Base-by-base conservation (phyloP, 2,113 vertebrate genomes). In the Callionymus lyra region DNA sequence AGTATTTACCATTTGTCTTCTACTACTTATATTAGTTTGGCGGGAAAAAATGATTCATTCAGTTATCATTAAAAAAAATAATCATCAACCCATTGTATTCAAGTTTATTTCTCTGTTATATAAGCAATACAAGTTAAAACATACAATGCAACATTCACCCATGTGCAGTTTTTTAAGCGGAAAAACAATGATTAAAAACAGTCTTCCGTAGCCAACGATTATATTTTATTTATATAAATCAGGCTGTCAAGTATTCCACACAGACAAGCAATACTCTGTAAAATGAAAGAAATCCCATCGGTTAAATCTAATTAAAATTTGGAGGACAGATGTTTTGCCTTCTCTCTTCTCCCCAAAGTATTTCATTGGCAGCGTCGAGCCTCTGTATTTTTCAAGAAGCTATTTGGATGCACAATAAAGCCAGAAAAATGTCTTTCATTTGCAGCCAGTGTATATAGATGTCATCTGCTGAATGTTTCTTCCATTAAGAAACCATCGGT, bases 331-430 rank as follows among this genome's bases (percentile, higher is more conserved):
- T 86, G 81, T 80, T 83, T 80, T 82, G 71, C 74, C 66, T 79
- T 74, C 53, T 70, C 59, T 72, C 53, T 65, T 72, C 71, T 72
- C 80, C 76, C 80, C 14, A 40, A 67, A 56, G 77, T 63, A 50
- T 70, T 56, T 48, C 46, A 50, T 78, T 85, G 82, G 82, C 81
- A 79, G 72, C 41, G 13, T 49, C 34, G 37, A 61, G 59, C 54
- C 67, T 63, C 66, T 76, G 42, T 56, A 59, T 71, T 65, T 78
- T 73, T 59, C 67, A 68, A 73, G 66, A 77, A 61, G 72, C 63
- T 72, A 48, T 82, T 82, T 86, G 82, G 82, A 82, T 63, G 59
- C 68, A 77, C 71, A 84, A 82, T 77, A 84, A 84, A 86, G 73
- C 36, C 68, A 68, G 63, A 64, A 50, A 44, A 55, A 59, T 43